Evolutionary conservation across 2,797 vertebrate species (phyloP).

Genomic region (Brachymystax lenok): DNA sequence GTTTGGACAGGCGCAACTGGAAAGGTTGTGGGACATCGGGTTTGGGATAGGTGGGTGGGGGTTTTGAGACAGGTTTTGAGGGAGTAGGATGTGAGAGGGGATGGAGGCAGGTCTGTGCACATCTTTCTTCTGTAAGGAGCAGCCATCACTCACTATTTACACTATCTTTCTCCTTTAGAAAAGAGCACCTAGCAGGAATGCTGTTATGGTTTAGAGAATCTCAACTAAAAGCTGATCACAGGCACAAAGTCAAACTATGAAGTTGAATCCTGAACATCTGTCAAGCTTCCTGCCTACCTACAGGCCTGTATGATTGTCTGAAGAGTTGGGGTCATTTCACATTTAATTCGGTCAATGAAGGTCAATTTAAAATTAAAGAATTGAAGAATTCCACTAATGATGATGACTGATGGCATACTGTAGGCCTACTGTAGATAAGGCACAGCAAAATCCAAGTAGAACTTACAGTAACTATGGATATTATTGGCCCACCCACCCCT

Average conservation of each 20-base stretch:
- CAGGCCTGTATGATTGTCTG: background rate
- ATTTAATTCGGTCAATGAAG: background rate
- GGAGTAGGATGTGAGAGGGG: background rate
- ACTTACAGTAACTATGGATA: background rate
- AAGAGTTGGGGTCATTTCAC: background rate
- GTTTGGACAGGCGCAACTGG: background rate
- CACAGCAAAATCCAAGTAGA: background rate
- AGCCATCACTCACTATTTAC: background rate
- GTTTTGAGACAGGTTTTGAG: background rate
- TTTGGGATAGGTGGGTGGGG: background rate
- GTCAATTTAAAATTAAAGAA: background rate
- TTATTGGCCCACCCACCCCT: too few relatives aligned
- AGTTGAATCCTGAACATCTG: background rate
- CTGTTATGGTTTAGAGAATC: constrained; percentile 64
- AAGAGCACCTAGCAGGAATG: constrained; percentile 40
- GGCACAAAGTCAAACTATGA: constrained; percentile 30
- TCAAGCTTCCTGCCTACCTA: constrained; percentile 8
- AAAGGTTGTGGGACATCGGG: background rate
- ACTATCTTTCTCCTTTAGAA: constrained; percentile 32
- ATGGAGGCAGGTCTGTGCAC: background rate
- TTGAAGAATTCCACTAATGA: background rate
- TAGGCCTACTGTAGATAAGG: background rate
- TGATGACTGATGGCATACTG: background rate
- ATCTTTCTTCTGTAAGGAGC: background rate
- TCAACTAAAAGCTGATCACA: constrained; percentile 36